Base-by-base conservation (phyloP, 2,888 invertebrate species). In the Esperia sulphurella region DNA sequence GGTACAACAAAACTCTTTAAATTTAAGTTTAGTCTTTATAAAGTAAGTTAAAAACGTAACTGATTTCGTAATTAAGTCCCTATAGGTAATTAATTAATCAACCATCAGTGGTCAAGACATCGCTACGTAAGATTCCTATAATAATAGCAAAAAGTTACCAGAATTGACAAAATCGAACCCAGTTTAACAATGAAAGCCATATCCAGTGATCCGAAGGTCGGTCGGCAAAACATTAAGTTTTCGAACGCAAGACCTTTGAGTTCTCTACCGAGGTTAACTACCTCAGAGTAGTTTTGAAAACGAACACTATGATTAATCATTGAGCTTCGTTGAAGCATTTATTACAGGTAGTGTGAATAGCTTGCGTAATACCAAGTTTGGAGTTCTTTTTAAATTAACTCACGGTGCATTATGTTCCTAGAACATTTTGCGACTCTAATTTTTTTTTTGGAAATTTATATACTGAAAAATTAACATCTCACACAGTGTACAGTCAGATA, bases 241-340 rank as follows among this genome's bases (percentile, higher is more conserved):
- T 13, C 13, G 14, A 14, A 41, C 21, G 13, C 33, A 13, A 47
- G 29, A 48, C 47, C 45, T 48, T 51, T 40, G 12, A 14, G 41
- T 31, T 28, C n/a, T 41, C 14, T 9, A 12, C 7, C 48, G 45
- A 51, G 47, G 51, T 45, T 45, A 38, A 48, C 47, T 43, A 50
- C 44, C 44, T 50, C 40, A 31, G 33, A 37, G 30, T 28, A 14
- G 14, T 40, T 38, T 30, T 40, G 14, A n/a, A 30, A 14, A 33
- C n/a, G 45, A 45, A 7, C 38, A 43, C 33, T 38, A 38, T 45
- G 14, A 29, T 35, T 29, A 42, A 43, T 9, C 21, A 8, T 12
- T 30, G 41, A 28, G 8, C 13, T 41, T 31, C 9, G 31, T 31
- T 31, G 31, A 12, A 12, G 12, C 37, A 37, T 37, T 35, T n/a